Percentiles rank a stretch among this genome's conserved stretches.
Conservation (phyloP, 2,797 vertebrate genomes). For the Mormyrops boulengeri region DNA sequence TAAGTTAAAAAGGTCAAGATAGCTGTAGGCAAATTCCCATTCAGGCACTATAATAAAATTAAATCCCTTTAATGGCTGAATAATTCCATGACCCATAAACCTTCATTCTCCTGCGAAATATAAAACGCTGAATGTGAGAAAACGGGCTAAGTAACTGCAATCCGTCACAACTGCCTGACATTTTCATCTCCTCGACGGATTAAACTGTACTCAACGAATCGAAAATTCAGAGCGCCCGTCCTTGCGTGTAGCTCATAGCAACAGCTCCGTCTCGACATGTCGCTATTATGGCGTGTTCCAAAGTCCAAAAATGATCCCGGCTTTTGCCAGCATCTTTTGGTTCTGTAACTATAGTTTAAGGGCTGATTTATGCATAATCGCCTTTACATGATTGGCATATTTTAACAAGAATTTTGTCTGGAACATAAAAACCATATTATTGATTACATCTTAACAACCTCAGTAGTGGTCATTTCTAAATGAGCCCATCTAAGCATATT, state of each 20-base stretch:
- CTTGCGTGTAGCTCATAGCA: background rate
- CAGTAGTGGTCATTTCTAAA: background rate
- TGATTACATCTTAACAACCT: background rate
- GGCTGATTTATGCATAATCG: background rate
- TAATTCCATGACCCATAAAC: background rate
- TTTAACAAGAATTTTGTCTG: background rate
- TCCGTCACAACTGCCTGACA: background rate
- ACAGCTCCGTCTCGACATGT: background rate
- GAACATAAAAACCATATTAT: background rate
- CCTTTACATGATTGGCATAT: background rate
- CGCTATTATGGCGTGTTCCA: background rate
- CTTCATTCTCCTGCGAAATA: background rate
- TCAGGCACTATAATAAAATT: background rate
- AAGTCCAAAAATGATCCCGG: background rate
- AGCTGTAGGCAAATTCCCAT: background rate
- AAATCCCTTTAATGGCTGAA: slow-evolving; percentile 1
- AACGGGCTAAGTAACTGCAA: background rate
- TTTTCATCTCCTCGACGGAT: background rate
- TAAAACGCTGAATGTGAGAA: background rate
- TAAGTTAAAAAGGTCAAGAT: background rate
- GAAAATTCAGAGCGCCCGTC: background rate
- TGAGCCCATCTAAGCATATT: background rate
- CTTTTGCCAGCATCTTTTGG: background rate
- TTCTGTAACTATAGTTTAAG: background rate
- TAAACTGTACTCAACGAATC: background rate